Conservation (phyloP, 2,113 vertebrate genomes). For the Asarcornis scutulata region DNA sequence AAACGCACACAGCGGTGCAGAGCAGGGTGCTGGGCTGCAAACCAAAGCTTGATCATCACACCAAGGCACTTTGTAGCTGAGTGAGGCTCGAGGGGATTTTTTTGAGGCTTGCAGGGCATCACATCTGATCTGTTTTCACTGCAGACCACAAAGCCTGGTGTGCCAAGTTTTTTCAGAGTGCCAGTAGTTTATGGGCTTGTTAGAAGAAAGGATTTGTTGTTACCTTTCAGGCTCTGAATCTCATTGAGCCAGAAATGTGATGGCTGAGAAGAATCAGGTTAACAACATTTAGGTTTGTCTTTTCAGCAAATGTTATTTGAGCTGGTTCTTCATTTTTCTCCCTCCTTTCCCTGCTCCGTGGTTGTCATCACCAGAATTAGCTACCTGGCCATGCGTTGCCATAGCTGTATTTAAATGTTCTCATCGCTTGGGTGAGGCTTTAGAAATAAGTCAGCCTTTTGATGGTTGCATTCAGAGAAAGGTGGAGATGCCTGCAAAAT, state of each 20-base stretch:
- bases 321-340: neutral
- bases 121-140: constrained; percentile 1
- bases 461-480: neutral
- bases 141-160: neutral
- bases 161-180: neutral
- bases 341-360: neutral
- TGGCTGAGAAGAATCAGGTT: constrained; percentile 1
- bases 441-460: neutral
- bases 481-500: neutral
- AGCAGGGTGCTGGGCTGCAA: neutral
- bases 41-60: neutral
- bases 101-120: neutral
- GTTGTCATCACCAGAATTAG: neutral
- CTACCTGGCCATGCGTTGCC: neutral
- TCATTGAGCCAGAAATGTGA: neutral
- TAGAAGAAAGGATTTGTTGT: constrained; percentile 5
- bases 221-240: constrained; percentile 22
- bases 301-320: neutral
- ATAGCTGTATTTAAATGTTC: neutral
- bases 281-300: neutral
- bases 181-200: constrained; percentile 29
- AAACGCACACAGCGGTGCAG: neutral
- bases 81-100: neutral
- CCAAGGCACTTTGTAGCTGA: neutral
- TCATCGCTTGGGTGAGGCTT: neutral